Evolutionary conservation across 2,888 invertebrate species (phyloP), one percentile per base, ranked within the genome.

Genomic region (Macroteleia sp.): DNA sequence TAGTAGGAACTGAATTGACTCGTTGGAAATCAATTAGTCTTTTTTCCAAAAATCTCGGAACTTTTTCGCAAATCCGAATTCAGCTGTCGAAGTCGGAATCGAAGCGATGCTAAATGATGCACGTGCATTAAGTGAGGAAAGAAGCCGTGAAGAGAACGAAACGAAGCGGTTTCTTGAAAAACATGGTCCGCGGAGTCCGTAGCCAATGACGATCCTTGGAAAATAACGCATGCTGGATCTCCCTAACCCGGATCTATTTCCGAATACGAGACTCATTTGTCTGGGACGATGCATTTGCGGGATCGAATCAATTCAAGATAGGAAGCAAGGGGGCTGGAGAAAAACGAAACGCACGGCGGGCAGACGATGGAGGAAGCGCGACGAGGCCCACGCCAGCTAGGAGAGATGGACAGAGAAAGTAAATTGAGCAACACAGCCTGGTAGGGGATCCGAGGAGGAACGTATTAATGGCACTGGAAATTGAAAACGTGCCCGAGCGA

Each of bases 381-480:
- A n/a, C n/a, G n/a, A n/a, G n/a, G n/a, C n/a, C n/a, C n/a, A n/a
- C n/a, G n/a, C n/a, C n/a, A n/a, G n/a, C n/a, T n/a, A 32, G 71
- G 71, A 70, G 59, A 54, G 67, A 57, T 36, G 56, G 57, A 50
- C 69, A 42, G 54, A 59, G 70, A 50, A 50, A 73, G 61, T 69
- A 75, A 79, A 78, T 73, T 73, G 73, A 77, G 67, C 52, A 64
- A 69, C 83, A 75, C 85, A 84, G 85, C 81, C 79, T 52, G 80
- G 81, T 77, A 83, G 84, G 83, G 80, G 82, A 81, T 79, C 79
- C 80, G 82, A 79, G 69, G 80, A 82, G 81, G 84, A 82, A 82
- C 81, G 87, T 85, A 89, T 90, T 89, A 89, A 89, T 89, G 89
- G 88, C 86, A 81, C 85, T 88, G 88, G 87, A 90, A 90, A 90